A percentile compares a stretch with the other conserved stretches of the same genome.
phyloP scores from a whole-genome alignment of 92 coral and sea anemone genomes.

The Pocillopora meandrina region DNA sequence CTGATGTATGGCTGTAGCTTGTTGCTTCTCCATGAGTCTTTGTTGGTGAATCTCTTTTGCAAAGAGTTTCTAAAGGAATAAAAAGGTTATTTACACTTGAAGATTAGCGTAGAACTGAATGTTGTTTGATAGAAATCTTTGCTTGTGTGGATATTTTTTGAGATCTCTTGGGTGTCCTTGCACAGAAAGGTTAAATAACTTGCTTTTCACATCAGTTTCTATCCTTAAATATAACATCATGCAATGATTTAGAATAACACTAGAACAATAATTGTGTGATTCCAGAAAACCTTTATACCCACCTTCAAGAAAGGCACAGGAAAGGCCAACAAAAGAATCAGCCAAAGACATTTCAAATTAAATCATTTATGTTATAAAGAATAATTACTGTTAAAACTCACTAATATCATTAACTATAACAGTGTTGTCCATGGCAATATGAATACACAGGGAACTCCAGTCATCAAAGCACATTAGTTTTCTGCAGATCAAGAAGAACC shows the following conservation, averaged over 20 bases:
- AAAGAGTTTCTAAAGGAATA: conserved; percentile 55
- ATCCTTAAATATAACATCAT: too few relatives aligned
- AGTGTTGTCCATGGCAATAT: conserved; percentile 98
- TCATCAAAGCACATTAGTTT: conserved; percentile 90
- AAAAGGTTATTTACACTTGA: not conserved
- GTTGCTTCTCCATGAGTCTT: conserved; percentile 68
- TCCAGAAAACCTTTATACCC: too few relatives aligned
- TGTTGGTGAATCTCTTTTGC: conserved; percentile 56
- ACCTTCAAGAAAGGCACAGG: too few relatives aligned
- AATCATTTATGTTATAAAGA: not conserved
- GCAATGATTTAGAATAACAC: too few relatives aligned
- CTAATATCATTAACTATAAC: conserved; percentile 90
- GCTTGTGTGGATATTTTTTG: too few relatives aligned
- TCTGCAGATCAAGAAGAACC: conserved; percentile 36
- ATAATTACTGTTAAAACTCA: conserved; percentile 35
- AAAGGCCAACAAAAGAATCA: not conserved
- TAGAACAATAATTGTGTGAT: too few relatives aligned
- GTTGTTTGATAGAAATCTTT: too few relatives aligned
- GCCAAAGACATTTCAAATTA: not conserved
- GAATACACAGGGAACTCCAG: conserved; percentile 93
- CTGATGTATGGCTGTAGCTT: conserved; percentile 64
- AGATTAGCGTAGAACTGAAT: too few relatives aligned
- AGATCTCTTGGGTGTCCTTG: too few relatives aligned
- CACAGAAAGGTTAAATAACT: too few relatives aligned
- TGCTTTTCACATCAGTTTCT: too few relatives aligned